phyloP scores from a whole-genome alignment of 2,113 vertebrate genomes.

The Rhineura floridana region DNA sequence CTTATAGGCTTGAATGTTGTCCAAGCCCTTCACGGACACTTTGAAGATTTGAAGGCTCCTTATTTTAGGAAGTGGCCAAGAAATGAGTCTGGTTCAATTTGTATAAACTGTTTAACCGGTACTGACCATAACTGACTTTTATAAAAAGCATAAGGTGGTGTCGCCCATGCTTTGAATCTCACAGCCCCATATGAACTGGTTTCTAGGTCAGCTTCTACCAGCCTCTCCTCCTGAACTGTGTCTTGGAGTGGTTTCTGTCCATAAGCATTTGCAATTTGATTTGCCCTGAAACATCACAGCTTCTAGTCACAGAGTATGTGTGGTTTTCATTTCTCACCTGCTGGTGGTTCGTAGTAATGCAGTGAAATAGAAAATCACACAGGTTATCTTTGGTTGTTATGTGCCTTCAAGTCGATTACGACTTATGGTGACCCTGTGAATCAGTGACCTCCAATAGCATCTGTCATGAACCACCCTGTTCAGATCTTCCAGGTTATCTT shows the following conservation, averaged over 20 bases:
- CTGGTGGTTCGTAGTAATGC: conserved; percentile 4
- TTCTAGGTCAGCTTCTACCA: conserved; percentile 1
- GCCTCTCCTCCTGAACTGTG: neutral
- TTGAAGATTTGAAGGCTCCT: neutral
- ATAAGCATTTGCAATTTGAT: neutral
- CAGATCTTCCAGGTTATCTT: too few species aligned
- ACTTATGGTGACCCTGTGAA: too few species aligned
- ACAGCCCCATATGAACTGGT: neutral
- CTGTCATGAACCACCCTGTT: too few species aligned
- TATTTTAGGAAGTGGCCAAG: neutral
- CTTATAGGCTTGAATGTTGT: neutral
- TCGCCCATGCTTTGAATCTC: neutral
- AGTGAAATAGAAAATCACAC: conserved; percentile 5
- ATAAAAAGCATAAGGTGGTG: neutral
- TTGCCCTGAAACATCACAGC: neutral
- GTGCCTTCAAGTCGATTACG: too few species aligned
- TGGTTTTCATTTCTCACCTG: neutral
- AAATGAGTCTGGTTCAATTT: neutral
- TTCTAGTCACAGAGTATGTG: neutral
- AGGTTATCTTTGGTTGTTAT: too few species aligned
- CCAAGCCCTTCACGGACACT: neutral
- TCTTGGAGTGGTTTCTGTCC: neutral
- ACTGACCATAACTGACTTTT: neutral
- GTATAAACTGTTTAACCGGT: neutral
- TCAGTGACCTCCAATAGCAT: too few species aligned